These are phyloP conservation scores for Hyppa rectilinea DNA, from an alignment of 2,888 invertebrate species.

Conservation along the genomic window DNA sequence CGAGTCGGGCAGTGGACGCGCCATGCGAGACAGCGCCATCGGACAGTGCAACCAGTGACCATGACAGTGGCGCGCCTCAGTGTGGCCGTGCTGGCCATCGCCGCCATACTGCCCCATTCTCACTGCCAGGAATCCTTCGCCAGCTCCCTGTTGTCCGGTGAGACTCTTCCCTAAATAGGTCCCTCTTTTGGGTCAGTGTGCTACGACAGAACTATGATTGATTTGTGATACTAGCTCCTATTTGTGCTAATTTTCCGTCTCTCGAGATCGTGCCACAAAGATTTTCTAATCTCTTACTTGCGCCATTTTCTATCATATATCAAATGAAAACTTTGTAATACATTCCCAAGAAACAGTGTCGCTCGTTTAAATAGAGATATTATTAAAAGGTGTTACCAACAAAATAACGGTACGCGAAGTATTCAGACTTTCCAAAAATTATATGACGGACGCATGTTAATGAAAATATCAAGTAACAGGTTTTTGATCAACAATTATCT, in stretches of 20 bases:
- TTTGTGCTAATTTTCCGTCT: conserved; percentile 21
- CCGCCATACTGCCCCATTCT: conserved; percentile 70
- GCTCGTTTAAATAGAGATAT: conserved; percentile 49
- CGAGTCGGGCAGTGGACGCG: conserved; percentile 78
- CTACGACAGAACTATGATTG: conserved; percentile 25
- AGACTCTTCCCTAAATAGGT: conserved; percentile 65
- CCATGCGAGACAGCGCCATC: conserved; percentile 74
- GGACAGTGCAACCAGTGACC: conserved; percentile 70
- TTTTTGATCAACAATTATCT: conserved; percentile 58
- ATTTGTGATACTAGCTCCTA: conserved; percentile 32
- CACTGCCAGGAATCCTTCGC: conserved; percentile 94
- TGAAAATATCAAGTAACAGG: conserved; percentile 62
- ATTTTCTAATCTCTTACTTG: conserved; percentile 47
- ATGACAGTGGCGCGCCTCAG: conserved; percentile 76
- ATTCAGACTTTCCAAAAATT: conserved; percentile 64
- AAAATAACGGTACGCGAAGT: conserved; percentile 59
- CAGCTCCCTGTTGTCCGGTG: conserved; percentile 95
- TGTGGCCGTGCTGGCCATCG: conserved; percentile 72
- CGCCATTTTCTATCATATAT: conserved; percentile 29
- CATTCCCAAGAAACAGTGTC: conserved; percentile 26
- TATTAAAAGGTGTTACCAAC: conserved; percentile 50
- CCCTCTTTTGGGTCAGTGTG: conserved; percentile 57
- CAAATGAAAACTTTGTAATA: conserved; percentile 20
- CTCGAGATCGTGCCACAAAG: conserved; percentile 22
- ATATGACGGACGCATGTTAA: conserved; percentile 57